A percentile compares a stretch with the other conserved stretches of the same genome.
Evolutionary conservation across 1,140 invertebrate genomes (phyloP).

Genomic region (Rhyacophila brunnea): DNA sequence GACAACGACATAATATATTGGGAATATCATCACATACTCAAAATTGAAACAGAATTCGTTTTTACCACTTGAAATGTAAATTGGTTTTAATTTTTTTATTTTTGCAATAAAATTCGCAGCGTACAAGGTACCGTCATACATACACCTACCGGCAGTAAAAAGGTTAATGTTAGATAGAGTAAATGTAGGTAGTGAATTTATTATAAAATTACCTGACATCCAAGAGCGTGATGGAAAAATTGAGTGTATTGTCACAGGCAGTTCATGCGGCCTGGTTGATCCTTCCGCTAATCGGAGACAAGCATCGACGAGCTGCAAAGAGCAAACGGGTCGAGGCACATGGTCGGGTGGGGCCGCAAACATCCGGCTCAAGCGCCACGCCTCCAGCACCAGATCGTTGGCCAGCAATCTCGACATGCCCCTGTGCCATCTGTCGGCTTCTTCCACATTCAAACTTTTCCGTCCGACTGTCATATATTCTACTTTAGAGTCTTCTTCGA

Average conservation of each 20-base stretch:
- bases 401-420: conserved; percentile 36
- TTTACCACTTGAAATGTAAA: too few species aligned
- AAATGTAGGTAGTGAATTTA: too few species aligned
- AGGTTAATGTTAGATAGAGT: too few species aligned
- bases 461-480: conserved; percentile 25
- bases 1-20: too few species aligned
- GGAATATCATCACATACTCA: too few species aligned
- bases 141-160: too few species aligned
- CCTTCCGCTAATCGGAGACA: conserved; percentile 46
- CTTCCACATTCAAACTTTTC: conserved; percentile 22
- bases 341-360: conserved; percentile 32
- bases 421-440: conserved; percentile 31
- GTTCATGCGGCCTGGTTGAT: conserved; percentile 40
- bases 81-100: too few species aligned
- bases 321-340: conserved; percentile 32
- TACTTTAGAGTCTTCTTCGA: conserved; percentile 49
- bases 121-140: too few species aligned
- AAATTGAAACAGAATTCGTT: too few species aligned
- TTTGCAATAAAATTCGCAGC: too few species aligned
- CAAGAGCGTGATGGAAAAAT: conserved; percentile 31
- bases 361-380: conserved; percentile 43
- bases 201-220: conserved; percentile 9
- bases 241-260: conserved; percentile 35
- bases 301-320: conserved; percentile 42
- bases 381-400: conserved; percentile 36